Evolutionary conservation across 2,797 vertebrate genomes (phyloP), one percentile per base, ranked within the genome.

Genomic region (Trematomus bernacchii): DNA sequence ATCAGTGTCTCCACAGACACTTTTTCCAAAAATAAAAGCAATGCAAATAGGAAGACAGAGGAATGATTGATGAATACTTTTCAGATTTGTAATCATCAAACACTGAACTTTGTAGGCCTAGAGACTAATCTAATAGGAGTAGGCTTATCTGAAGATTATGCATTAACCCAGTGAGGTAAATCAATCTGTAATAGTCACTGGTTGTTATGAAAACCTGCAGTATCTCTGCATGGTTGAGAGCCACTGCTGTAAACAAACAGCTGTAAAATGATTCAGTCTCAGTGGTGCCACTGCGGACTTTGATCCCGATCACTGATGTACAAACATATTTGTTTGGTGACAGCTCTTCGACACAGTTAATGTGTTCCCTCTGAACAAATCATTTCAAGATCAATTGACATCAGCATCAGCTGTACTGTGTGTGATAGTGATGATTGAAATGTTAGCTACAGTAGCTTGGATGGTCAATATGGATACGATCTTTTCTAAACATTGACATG

Each of bases 241-340:
- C 54, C 23, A 6, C 48, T 59, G 54, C 52, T 3, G 19, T 68
- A 46, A 58, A 65, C 44, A 48, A 52, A 27, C 48, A 58, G 21
- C 50, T 59, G 21, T 67, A 6, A 71, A 67, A 46, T 57, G 43
- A 10, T 50, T 72, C n/a, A 59, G 53, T 48, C 37, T 46, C 30
- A n/a, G 44, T 15, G 59, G 16, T 51, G 33, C 33, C 33, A 37
- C 33, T 37, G 33, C 8, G 8, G 33, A 37, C 33, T 9, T 37
- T 37, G 44, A 76, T 6, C 47, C 40, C 61, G 37, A 66, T 66
- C 61, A 23, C 40, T 53, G 58, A 58, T 75, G 21, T 37, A 57
- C 27, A 14, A 66, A 51, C 13, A 37, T 15, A 55, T 44, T n/a
- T 21, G 6, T 54, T 76, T 54, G 50, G 66, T 70, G 3, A 14